A percentile compares a stretch with the other conserved stretches of the same genome.
phyloP scores from a whole-genome alignment of 2,888 invertebrate species.

The Coronaproctus castanopsis region DNA sequence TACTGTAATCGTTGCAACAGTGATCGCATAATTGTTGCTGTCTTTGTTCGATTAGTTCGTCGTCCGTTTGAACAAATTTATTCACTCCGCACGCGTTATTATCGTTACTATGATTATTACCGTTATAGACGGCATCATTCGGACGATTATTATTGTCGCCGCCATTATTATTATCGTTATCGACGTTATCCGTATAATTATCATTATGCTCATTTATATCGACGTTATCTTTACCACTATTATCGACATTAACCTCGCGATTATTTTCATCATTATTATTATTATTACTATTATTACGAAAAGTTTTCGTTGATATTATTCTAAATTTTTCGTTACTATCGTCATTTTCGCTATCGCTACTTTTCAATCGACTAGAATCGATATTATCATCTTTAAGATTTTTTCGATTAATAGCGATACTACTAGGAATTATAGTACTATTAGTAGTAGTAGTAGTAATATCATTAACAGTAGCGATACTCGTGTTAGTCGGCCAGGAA shows the following conservation, averaged over 20 bases:
- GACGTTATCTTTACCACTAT: neutral
- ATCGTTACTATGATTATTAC: neutral
- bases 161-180: neutral
- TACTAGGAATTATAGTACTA: too few species aligned
- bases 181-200: neutral
- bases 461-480: too few species aligned
- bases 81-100: neutral
- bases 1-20: constrained; percentile 31
- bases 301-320: neutral
- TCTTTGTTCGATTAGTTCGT: too few species aligned
- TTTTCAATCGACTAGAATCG: neutral
- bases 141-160: neutral
- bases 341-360: neutral
- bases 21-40: too few species aligned
- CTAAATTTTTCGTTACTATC: too few species aligned
- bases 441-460: too few species aligned
- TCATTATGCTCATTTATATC: neutral
- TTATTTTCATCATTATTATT: neutral
- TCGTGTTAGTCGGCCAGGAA: too few species aligned
- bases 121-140: neutral
- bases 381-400: too few species aligned
- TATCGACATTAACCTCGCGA: neutral
- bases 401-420: too few species aligned
- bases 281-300: neutral
- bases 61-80: neutral